A percentile compares a stretch with the other conserved stretches of the same genome.
These are phyloP conservation scores for Triplophysa yarkandensis DNA, from an alignment of 2,797 vertebrate genomes.

Conservation along the genomic window DNA sequence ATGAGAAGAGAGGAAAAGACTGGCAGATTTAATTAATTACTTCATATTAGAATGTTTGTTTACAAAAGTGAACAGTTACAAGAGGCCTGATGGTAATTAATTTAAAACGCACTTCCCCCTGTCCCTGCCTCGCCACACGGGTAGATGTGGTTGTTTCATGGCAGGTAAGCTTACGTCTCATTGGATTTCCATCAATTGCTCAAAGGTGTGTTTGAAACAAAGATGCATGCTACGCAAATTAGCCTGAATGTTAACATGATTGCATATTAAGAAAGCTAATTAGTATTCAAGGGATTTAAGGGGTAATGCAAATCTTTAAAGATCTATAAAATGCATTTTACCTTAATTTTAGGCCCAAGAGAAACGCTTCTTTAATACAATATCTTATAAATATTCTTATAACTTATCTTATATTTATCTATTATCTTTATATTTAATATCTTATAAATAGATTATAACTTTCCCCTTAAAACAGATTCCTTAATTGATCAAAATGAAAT, in stretches of 20 bases:
- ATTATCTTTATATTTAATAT: too few relatives aligned
- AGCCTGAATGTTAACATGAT: slow-evolving; percentile 80
- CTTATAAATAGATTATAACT: too few relatives aligned
- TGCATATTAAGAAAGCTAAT: slow-evolving; percentile 79
- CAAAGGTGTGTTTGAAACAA: slow-evolving; percentile 77
- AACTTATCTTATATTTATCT: too few relatives aligned
- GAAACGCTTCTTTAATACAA: background rate
- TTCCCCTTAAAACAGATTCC: too few relatives aligned
- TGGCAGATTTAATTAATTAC: slow-evolving; percentile 99
- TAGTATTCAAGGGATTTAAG: slow-evolving; percentile 71
- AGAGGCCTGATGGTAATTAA: slow-evolving; percentile 99
- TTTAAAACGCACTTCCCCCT: slow-evolving; percentile 93
- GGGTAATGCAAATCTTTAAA: slow-evolving; percentile 29
- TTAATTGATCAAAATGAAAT: too few relatives aligned
- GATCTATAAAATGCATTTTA: background rate
- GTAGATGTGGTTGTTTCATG: slow-evolving; percentile 79
- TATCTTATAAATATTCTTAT: too few relatives aligned
- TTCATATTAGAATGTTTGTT: slow-evolving; percentile 99
- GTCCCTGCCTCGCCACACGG: slow-evolving; percentile 83
- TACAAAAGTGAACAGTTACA: slow-evolving; percentile 99
- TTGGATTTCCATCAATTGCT: slow-evolving; percentile 87
- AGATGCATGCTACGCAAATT: slow-evolving; percentile 73
- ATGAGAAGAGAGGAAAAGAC: slow-evolving; percentile 86
- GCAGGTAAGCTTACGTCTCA: slow-evolving; percentile 84
- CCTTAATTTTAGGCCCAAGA: background rate